These are phyloP conservation scores for Chrysocyon brachyurus DNA, from an alignment of 2,797 vertebrate species.

Conservation along the genomic window DNA sequence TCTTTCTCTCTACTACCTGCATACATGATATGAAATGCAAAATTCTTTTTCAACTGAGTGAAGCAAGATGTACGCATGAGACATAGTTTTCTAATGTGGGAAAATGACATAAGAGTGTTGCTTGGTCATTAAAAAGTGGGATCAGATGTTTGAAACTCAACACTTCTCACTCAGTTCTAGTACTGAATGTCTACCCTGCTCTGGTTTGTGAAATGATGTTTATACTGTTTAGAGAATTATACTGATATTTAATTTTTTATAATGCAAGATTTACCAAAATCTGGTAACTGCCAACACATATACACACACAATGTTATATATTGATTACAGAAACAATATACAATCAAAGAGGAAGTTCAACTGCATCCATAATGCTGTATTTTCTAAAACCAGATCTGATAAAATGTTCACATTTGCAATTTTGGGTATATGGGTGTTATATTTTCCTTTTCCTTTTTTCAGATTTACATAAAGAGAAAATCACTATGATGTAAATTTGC, in stretches of 20 bases:
- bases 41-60: not conserved
- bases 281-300: not conserved
- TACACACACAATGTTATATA: not conserved
- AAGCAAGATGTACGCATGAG: not conserved
- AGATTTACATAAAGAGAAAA: not conserved
- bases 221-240: not conserved
- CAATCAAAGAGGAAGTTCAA: not conserved
- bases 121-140: not conserved
- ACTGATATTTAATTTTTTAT: not conserved
- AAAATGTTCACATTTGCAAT: not conserved
- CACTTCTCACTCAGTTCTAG: not conserved
- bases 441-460: slow-evolving; percentile 27
- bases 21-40: not conserved
- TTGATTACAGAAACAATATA: slow-evolving; percentile 3
- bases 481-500: not conserved
- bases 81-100: not conserved
- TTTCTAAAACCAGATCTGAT: not conserved
- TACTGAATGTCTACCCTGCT: not conserved
- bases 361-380: not conserved
- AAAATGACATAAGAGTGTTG: not conserved
- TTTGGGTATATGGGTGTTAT: not conserved
- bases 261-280: not conserved
- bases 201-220: not conserved
- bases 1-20: not conserved
- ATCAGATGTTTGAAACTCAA: not conserved